phyloP scores from a whole-genome alignment of 2,113 vertebrate genomes.

The Raja brachyura region DNA sequence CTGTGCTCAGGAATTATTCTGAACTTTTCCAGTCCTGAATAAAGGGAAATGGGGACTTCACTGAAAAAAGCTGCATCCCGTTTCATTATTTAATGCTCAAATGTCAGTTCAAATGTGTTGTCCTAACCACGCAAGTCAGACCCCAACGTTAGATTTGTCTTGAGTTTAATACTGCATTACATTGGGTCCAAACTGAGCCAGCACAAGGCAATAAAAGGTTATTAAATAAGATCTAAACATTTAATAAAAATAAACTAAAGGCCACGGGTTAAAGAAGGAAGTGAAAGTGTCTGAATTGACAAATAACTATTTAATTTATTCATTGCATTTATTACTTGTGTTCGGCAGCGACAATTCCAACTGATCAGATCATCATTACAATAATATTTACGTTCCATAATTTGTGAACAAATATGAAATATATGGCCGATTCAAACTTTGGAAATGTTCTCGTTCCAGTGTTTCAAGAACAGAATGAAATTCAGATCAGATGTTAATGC shows the following conservation, averaged over 20 bases:
- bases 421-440: background rate
- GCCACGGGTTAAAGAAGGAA: background rate
- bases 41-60: no score
- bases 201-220: background rate
- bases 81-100: background rate
- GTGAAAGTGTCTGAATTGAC: background rate
- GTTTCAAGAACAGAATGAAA: background rate
- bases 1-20: background rate
- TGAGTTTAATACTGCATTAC: background rate
- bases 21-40: background rate
- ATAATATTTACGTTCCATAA: background rate
- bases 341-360: background rate
- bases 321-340: background rate
- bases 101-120: background rate
- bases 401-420: background rate
- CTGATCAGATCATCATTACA: background rate
- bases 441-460: background rate
- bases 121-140: background rate
- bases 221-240: background rate
- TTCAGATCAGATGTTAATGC: background rate
- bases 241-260: background rate
- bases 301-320: background rate
- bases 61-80: background rate
- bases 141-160: background rate
- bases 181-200: background rate